Conservation (phyloP, 2,113 vertebrate species). For the Hipposideros armiger region DNA sequence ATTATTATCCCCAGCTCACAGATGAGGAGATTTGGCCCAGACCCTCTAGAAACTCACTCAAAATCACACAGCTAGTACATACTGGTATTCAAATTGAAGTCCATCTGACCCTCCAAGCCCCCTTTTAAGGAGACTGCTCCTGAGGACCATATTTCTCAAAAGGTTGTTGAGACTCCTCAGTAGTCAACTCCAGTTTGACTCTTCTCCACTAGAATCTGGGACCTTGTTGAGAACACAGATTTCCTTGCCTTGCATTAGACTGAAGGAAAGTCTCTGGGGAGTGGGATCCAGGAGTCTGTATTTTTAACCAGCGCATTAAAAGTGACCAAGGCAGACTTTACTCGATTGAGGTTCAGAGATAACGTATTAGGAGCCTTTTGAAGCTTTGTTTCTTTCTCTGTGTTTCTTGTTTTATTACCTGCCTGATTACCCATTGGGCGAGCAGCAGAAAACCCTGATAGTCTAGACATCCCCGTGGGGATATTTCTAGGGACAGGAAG, state of each 20-base stretch:
- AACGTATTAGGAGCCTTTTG: constrained; percentile 4
- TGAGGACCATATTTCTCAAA: background rate
- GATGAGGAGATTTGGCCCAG: background rate
- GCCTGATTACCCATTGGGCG: background rate
- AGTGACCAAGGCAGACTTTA: background rate
- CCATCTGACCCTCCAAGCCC: background rate
- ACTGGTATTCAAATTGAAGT: background rate
- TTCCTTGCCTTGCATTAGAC: background rate
- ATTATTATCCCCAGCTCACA: background rate
- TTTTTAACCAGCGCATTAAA: constrained; percentile 31
- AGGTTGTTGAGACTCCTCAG: background rate
- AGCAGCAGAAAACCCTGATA: background rate
- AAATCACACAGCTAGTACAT: background rate
- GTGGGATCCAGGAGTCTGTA: background rate
- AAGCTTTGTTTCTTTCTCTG: background rate
- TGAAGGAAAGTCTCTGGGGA: background rate
- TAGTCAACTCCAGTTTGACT: background rate
- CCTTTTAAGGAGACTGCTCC: background rate
- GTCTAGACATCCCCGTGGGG: background rate
- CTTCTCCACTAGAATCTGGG: background rate
- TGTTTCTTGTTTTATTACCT: constrained; percentile 17
- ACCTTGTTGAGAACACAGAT: background rate
- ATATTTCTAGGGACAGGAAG: background rate
- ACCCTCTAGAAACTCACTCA: background rate
- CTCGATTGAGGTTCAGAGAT: background rate